Base-by-base conservation (phyloP, 2,113 vertebrate species). In the Rhinichthys klamathensis region DNA sequence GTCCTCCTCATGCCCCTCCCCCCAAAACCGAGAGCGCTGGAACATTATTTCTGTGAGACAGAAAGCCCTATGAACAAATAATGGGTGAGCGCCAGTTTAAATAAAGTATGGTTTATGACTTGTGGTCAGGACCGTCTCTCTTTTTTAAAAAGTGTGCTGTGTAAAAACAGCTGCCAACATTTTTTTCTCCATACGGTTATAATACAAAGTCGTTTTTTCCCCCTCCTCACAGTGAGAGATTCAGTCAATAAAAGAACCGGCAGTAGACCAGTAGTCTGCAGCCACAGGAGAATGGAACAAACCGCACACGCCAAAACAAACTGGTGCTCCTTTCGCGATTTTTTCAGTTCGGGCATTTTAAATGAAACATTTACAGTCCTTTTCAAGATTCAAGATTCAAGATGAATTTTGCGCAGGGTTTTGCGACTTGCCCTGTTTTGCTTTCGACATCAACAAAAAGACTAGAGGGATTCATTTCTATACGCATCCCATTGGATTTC, bases 21-120 rank as follows among this genome's bases (percentile, higher is more conserved):
- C 94, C 93, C 15, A 92, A 91, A 94, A 94, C 94, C 92, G 92
- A 95, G 94, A 89, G 96, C 86, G 73, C 96, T 97, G 95, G 96
- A 97, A 96, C 94, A 93, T 95, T 81, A 95, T 97, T 97, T 97
- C 95, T 94, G 93, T 95, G 96, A 97, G 96, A 96, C 93, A 96
- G 96, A 97, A 96, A 97, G 97, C 95, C 96, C 95, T 96, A 95
- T 96, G 97, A 97, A 97, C 96, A 97, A 98, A 97, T 96, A 96
- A 96, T 97, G 96, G 96, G 95, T 89, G 90, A 91, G 91, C 86
- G 96, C 97, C 97, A 98, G 96, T 95, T 95, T 97, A 97, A 98
- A 97, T 97, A 98, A 96, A 94, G 96, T 96, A 96, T 74, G 96
- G 96, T 97, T 98, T 97, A 95, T 96, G 96, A 96, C 96, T 95